Evolutionary conservation across 1,140 invertebrate genomes (phyloP), one percentile per base, ranked within the genome.

Genomic region (Oryctes rhinoceros): DNA sequence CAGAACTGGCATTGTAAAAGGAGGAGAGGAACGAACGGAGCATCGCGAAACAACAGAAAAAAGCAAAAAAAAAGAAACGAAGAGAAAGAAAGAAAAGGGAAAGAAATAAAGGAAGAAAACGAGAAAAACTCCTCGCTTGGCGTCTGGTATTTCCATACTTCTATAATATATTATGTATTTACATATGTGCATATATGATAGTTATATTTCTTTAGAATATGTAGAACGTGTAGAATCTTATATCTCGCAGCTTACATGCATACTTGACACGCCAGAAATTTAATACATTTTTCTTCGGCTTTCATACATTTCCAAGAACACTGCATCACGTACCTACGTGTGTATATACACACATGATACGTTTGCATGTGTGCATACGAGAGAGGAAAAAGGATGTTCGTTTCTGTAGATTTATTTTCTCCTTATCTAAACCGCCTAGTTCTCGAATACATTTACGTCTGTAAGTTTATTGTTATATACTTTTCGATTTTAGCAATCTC

Each of bases 241-340:
- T 67, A 67, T 67, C 65, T 24, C 24, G 65, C 65, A 67, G 10
- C 65, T 20, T 11, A 35, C 20, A 67, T 67, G 65, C 65, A 67
- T 24, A 67, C 20, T 24, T 67, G 65, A 67, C 20, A 24, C 65
- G 65, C 20, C 65, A 67, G 65, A 67, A 67, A 67, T 67, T 18
- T 67, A 67, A 67, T 67, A 67, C 65, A 20, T 67, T 20, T 20
- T 18, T 18, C n/a, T 67, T 67, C 65, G 15, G 53, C 53, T 62
- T 62, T 67, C 20, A 11, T 67, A 20, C 65, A 18, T 24, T 67
- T 67, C 65, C 65, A 67, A 67, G 65, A 67, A 67, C n/a, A 35
- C 65, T 53, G n/a, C 49, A 53, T 53, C 49, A 18, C 13, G n/a
- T 18, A 44, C 9, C 39, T 44, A 44, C 9, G 9, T 44, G 9